These are phyloP conservation scores for Hydriomena furcata DNA, from an alignment of 2,888 invertebrate species.

Conservation along the genomic window DNA sequence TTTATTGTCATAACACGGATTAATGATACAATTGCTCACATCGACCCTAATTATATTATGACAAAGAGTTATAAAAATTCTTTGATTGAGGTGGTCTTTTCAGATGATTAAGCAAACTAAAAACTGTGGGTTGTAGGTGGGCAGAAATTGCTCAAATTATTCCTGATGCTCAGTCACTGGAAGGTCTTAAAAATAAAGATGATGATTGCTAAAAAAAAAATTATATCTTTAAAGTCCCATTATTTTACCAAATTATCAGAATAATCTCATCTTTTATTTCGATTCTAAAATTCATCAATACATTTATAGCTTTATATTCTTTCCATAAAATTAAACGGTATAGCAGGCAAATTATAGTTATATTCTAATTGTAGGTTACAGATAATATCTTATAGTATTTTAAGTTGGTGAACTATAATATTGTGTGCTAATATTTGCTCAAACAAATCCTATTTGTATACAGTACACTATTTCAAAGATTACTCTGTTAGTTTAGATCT, in stretches of 20 bases:
- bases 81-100: constrained; percentile 24
- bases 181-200: too few relatives aligned
- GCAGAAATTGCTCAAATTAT: constrained; percentile 51
- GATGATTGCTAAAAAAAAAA: too few relatives aligned
- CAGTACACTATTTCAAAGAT: constrained; percentile 24
- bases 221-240: too few relatives aligned
- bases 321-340: too few relatives aligned
- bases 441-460: constrained; percentile 24
- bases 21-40: constrained; percentile 16
- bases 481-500: constrained; percentile 23
- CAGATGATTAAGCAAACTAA: constrained; percentile 37
- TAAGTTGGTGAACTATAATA: constrained; percentile 1
- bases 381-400: neutral
- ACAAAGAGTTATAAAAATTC: constrained; percentile 25
- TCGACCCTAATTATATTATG: constrained; percentile 20
- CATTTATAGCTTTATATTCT: too few relatives aligned
- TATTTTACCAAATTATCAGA: too few relatives aligned
- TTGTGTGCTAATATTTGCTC: constrained; percentile 23
- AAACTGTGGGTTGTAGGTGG: constrained; percentile 44
- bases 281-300: too few relatives aligned
- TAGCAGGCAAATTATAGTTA: too few relatives aligned
- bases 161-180: constrained; percentile 32
- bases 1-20: constrained; percentile 18
- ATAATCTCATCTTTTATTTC: too few relatives aligned
- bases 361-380: neutral